Conservation (phyloP, 2,797 vertebrate species). For the Poeciliopsis turneri region DNA sequence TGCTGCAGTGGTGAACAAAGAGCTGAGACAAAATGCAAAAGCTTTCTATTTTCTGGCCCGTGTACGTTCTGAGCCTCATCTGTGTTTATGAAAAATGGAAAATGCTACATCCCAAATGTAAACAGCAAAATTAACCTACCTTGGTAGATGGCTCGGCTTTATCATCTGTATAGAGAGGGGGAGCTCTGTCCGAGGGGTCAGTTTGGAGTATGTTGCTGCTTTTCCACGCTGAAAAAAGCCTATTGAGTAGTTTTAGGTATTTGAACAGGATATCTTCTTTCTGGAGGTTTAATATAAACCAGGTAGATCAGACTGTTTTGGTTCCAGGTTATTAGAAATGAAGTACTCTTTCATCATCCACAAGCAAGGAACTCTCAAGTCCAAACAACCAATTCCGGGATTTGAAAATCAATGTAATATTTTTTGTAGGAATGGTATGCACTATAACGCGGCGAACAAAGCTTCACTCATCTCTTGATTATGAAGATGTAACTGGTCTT, state of each 20-base stretch:
- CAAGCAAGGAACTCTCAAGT: background rate
- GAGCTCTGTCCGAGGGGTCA: background rate
- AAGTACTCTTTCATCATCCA: background rate
- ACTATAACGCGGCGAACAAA: background rate
- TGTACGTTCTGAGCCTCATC: background rate
- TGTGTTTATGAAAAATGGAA: background rate
- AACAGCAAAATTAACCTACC: background rate
- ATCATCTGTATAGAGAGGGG: background rate
- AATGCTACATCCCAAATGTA: background rate
- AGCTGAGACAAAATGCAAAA: background rate
- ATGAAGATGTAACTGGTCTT: background rate
- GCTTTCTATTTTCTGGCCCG: background rate
- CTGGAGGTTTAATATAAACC: background rate
- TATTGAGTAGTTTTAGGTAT: background rate
- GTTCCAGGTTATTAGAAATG: background rate
- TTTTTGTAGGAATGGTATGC: background rate
- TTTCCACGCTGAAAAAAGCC: background rate
- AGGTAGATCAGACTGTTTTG: background rate
- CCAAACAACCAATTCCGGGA: background rate
- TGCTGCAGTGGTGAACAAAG: background rate
- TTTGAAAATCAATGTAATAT: background rate
- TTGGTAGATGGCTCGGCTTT: background rate
- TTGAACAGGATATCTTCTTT: background rate
- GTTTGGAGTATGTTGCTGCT: background rate
- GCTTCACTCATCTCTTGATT: background rate